Conservation (phyloP, 2,797 vertebrate genomes). For the Enteromius trimaculatus region DNA sequence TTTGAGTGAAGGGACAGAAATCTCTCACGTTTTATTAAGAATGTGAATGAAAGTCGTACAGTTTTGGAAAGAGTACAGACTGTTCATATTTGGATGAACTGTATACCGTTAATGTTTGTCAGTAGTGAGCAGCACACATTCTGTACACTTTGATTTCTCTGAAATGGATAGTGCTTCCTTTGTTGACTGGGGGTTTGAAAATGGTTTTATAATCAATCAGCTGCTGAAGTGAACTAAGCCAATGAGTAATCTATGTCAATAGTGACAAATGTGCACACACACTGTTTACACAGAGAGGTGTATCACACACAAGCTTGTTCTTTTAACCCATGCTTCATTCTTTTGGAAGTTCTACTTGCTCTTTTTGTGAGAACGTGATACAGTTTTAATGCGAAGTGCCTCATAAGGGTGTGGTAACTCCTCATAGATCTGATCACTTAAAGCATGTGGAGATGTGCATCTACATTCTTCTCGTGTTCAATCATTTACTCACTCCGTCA, state of each 20-base stretch:
- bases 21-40: not conserved
- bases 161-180: not conserved
- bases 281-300: not conserved
- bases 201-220: not conserved
- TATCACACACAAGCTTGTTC: not conserved
- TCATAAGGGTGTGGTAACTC: not conserved
- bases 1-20: not conserved
- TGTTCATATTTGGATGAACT: not conserved
- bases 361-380: slow-evolving; percentile 11
- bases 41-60: not conserved
- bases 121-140: not conserved
- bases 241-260: slow-evolving; percentile 3
- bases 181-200: too few relatives aligned
- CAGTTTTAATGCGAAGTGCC: not conserved
- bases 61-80: not conserved
- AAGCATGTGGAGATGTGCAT: not conserved
- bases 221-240: not conserved
- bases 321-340: not conserved
- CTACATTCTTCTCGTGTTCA: slow-evolving; percentile 71
- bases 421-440: slow-evolving; percentile 4
- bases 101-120: not conserved
- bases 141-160: too few relatives aligned
- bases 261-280: not conserved
- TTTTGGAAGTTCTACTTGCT: not conserved
- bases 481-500: slow-evolving; percentile 30